Base-by-base conservation (phyloP, 2,797 vertebrate genomes). In the Chaetodon trifasciatus region DNA sequence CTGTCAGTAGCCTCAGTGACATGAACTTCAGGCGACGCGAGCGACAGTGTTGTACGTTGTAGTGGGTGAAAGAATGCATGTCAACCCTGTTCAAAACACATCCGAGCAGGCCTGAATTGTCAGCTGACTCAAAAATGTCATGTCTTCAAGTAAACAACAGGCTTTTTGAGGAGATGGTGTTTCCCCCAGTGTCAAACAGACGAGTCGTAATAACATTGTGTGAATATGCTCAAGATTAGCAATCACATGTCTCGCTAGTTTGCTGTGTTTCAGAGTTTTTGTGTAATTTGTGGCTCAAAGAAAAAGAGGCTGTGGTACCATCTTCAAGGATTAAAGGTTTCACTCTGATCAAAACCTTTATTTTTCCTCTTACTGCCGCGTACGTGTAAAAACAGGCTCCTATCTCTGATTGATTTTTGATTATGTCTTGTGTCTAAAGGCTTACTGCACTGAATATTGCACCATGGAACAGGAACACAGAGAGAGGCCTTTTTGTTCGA, bases 91-190 rank as follows among this genome's bases (percentile, higher is more conserved):
- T 90, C 65, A 86, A 76, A 81, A 83, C 28, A 86, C 88, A 89
- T 35, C 73, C 21, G 49, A 72, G 73, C 64, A 82, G 47, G 37
- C 24, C 40, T 65, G 70, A 16, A 56, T 83, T 74, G 60, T 63
- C 92, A 93, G 89, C 88, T 92, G 88, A 86, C 89, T 77, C 55
- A 24, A 83, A 79, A 77, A 56, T 74, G 76, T 49, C 8, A 55
- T 70, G 60, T 66, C 42, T 75, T 35, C 32, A 63, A 39, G 49
- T 80, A 74, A 82, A 81, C 86, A n/a, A 17, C 21, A 50, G 16
- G 16, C n/a, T 67, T 2, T 62, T 44, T 37, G 23, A 7, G 55
- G 52, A 70, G 63, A 68, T 69, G 19, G 37, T 78, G 49, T 24
- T 65, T 49, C 19, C 23, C 28, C 50, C 32, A 47, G 37, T 39